Conservation (phyloP, 1,140 invertebrate genomes). For the Thereuonema tuberculata region DNA sequence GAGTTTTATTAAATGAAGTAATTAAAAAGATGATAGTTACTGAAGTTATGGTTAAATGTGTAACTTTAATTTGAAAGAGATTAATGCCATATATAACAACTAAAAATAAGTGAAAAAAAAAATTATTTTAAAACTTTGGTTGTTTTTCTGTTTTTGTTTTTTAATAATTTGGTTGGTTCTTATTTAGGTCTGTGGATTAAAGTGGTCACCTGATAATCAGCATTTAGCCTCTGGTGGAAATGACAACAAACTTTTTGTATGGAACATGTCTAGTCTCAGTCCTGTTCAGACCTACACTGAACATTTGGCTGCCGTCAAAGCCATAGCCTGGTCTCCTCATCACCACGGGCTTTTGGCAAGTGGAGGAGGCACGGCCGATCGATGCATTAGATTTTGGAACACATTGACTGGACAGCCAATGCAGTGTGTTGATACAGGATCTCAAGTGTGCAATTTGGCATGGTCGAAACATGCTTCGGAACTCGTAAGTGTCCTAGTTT, state of each 20-base stretch:
- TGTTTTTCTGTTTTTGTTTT: too few species aligned
- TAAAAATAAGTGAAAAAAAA: too few species aligned
- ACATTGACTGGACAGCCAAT: constrained; percentile 97
- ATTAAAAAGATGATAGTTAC: too few species aligned
- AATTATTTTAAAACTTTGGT: too few species aligned
- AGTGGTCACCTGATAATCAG: constrained; percentile 99
- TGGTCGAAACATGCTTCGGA: constrained; percentile 99
- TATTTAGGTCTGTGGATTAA: constrained; percentile 73
- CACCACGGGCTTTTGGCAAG: constrained; percentile 95
- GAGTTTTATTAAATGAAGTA: too few species aligned
- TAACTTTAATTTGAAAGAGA: too few species aligned
- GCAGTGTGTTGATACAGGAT: constrained; percentile 98
- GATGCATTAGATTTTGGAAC: constrained; percentile 98
- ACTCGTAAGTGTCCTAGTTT: constrained; percentile 45
- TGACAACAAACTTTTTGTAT: constrained; percentile 96
- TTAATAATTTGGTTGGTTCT: too few species aligned
- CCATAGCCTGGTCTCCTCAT: constrained; percentile 99
- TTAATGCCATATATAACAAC: too few species aligned
- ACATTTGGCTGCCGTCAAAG: constrained; percentile 96
- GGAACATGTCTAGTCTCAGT: constrained; percentile 78
- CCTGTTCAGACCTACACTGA: constrained; percentile 95
- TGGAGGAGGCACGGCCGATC: constrained; percentile 95
- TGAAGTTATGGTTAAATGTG: too few species aligned
- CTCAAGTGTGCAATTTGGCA: constrained; percentile 93
- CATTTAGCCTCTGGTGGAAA: constrained; percentile 97